Percentiles rank a stretch among this genome's conserved stretches.
phyloP scores from a whole-genome alignment of 2,797 vertebrate species.

The Xiphorhynchus erythropygius region DNA sequence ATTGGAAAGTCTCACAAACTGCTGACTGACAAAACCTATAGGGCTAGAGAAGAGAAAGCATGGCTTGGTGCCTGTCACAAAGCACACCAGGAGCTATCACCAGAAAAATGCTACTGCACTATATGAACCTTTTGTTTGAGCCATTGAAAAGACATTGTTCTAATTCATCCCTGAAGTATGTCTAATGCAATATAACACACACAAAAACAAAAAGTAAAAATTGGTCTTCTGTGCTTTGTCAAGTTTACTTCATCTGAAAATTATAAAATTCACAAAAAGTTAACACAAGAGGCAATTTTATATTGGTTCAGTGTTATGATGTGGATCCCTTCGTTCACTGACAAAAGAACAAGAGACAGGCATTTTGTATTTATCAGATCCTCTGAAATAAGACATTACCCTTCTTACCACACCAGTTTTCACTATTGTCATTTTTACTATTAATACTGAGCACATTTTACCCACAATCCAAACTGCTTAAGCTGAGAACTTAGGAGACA shows the following conservation, averaged over 20 bases:
- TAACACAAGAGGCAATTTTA: background rate
- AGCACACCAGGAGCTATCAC: background rate
- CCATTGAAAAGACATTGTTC: background rate
- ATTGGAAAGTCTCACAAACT: background rate
- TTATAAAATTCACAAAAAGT: background rate
- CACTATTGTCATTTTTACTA: background rate
- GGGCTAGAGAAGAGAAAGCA: background rate
- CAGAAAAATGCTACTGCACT: background rate
- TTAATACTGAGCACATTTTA: background rate
- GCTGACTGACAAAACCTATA: background rate
- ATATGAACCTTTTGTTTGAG: background rate
- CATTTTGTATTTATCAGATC: background rate
- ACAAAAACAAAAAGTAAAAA: background rate
- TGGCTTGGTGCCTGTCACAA: background rate
- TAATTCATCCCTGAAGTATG: background rate
- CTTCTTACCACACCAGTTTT: background rate
- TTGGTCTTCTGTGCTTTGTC: background rate
- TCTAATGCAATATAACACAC: background rate
- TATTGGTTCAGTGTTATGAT: background rate
- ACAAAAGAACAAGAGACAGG: background rate
- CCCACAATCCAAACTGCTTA: background rate
- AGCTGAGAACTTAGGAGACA: background rate
- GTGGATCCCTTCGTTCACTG: background rate
- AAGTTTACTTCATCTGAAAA: background rate
- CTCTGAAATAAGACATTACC: background rate